Percentiles rank a stretch among this genome's conserved stretches.
These are phyloP conservation scores for Trichosurus vulpecula DNA, from an alignment of 2,797 vertebrate genomes.

Conservation along the genomic window DNA sequence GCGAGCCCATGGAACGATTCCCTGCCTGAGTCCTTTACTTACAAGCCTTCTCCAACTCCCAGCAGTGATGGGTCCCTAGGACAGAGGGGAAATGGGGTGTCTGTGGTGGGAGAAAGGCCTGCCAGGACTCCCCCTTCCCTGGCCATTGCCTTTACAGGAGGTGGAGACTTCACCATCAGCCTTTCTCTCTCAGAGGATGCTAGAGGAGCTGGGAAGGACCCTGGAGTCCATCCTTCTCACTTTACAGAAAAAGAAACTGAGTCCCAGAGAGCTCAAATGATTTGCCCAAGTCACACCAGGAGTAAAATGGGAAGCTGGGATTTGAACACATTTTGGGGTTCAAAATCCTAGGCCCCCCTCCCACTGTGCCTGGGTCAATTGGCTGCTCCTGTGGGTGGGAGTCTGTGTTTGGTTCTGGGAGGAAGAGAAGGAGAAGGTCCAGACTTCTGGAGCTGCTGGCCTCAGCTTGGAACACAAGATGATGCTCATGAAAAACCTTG, in stretches of 20 bases:
- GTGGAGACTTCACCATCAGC: not conserved
- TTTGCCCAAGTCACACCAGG: not conserved
- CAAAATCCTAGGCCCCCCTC: not conserved
- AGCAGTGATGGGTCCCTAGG: not conserved
- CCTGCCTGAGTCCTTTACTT: not conserved
- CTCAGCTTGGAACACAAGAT: not conserved
- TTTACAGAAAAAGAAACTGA: not conserved
- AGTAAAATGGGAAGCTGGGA: not conserved
- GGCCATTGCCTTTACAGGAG: not conserved
- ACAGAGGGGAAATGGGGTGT: not conserved
- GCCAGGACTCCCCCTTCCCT: not conserved
- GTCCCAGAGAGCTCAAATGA: not conserved
- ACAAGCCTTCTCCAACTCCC: not conserved
- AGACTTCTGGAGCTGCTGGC: not conserved
- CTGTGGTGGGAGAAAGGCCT: not conserved
- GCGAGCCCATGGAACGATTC: too few species aligned
- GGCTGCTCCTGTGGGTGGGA: not conserved
- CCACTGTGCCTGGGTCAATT: fast-evolving
- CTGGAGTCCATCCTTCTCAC: not conserved
- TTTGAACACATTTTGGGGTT: not conserved
- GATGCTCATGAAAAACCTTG: not conserved
- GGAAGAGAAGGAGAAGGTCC: not conserved
- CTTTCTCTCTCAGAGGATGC: not conserved
- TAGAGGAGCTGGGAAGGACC: not conserved
- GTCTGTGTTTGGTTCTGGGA: not conserved